Evolutionary conservation across 2,797 vertebrate species (phyloP).

Genomic region (Heliangelus exortis): DNA sequence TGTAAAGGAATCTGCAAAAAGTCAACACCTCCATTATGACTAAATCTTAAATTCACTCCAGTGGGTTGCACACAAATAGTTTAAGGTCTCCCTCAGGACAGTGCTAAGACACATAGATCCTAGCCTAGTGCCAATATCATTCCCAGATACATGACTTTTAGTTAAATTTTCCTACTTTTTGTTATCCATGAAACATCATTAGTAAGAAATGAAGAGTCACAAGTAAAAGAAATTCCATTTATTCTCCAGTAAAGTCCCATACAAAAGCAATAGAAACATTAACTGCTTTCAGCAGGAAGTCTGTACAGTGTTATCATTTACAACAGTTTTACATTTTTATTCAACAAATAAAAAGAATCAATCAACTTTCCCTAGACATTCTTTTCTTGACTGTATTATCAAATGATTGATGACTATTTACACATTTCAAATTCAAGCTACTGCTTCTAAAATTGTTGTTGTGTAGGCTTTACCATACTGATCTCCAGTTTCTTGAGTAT

Average conservation of each 20-base stretch:
- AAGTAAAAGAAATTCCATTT: conserved; percentile 41
- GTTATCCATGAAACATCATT: background rate
- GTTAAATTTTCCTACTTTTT: background rate
- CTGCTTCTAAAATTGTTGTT: background rate
- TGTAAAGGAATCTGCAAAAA: background rate
- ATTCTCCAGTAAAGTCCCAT: conserved; percentile 73
- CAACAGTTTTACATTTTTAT: conserved; percentile 74
- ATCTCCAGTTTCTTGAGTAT: background rate
- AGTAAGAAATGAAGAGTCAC: background rate
- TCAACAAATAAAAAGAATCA: conserved; percentile 30
- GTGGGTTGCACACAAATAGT: background rate
- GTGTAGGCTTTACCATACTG: background rate
- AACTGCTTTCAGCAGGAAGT: conserved; percentile 68
- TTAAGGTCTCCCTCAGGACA: background rate
- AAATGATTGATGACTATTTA: conserved; percentile 52
- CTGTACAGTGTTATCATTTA: conserved; percentile 74
- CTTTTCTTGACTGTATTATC: background rate
- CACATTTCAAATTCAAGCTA: conserved; percentile 23
- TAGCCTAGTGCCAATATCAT: background rate
- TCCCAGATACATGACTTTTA: background rate
- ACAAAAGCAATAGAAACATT: conserved; percentile 68
- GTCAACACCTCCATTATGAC: background rate
- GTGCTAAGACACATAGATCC: background rate
- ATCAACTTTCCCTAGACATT: background rate
- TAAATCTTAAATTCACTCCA: background rate